Base-by-base conservation (phyloP, 2,888 invertebrate genomes). In the Camptogramma bilineatum region DNA sequence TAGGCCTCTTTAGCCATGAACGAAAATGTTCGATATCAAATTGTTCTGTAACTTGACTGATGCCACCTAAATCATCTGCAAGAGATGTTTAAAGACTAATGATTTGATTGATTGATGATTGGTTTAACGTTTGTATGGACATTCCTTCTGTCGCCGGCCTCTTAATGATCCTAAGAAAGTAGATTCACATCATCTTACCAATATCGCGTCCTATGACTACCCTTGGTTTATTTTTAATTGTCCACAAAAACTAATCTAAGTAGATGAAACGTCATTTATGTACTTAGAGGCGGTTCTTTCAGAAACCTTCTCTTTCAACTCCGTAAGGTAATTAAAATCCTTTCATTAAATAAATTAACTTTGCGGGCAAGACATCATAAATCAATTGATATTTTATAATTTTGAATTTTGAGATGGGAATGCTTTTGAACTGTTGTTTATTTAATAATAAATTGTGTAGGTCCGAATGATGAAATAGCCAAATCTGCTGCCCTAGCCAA, bases 291-390 rank as follows among this genome's bases (percentile, higher is more conserved):
- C 10, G 31, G 9, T 39, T 44, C 44, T 44, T 44, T 44, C 17
- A 55, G n/a, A 52, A 44, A 44, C 10, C 18, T 17, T 19, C 57
- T 42, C 19, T 52, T 52, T 52, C 47, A 21, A 47, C 24, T 53
- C 39, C 52, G 55, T 52, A 56, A 55, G 34, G 64, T 71, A 66
- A 71, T 71, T 62, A 71, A 67, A 60, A 61, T 58, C 52, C 62
- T 57, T 66, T 64, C 61, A 63, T 73, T 21, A 52, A 67, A 64
- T 66, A 62, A 66, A 65, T 61, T 70, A 63, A 54, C 56, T 56
- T 55, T 54, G 44, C 54, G 34, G 51, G 21, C 16, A 17, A 46
- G 63, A 65, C 69, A 34, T 69, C 64, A 64, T 69, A 64, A 64
- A 64, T 66, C 58, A 62, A 64, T 61, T n/a, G 56, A 28, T 46